Base-by-base conservation (phyloP, 2,797 vertebrate species). In the Pangasius larnaudii region DNA sequence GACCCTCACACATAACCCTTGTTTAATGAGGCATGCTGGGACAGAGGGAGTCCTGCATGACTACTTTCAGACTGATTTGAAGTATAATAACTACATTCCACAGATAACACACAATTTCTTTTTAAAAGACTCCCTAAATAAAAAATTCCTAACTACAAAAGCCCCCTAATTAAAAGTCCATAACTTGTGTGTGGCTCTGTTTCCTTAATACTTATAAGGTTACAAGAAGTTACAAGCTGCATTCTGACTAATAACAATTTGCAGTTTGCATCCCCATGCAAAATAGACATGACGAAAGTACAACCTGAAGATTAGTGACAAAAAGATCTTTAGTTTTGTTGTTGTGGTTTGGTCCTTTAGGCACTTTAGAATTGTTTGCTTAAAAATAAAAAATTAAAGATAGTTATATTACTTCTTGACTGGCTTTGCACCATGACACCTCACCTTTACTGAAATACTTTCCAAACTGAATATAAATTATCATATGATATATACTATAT, bases 11-110 rank as follows among this genome's bases (percentile, higher is more conserved):
- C 92, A 92, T 94, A 92, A 93, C 91, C 1, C 77, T 86, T 91
- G 91, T 89, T 93, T 93, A 95, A 95, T 95, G 94, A 94, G 92
- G 92, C 93, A 0, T 94, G 88, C 88, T 88, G 88, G 91, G 91
- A 92, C 90, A 91, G 86, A 91, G 87, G 56, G 74, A 92, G 89
- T 80, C 86, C 89, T 74, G 61, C 89, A 90, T 91, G 91, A 93
- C 24, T 92, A 93, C 89, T 92, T 90, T 53, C 39, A 61, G 30
- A 1, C 71, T 36, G 30, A 88, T 85, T 85, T 84, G 39, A 85
- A 85, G 86, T 72, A 71, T 84, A 74, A 59, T 81, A 80, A 75
- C 63, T 61, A 72, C 33, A 72, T 81, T 91, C 65, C 56, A 75
- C 46, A 84, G 63, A 80, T 59, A 81, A 56, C 6, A 2, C 16